Base-by-base conservation (phyloP, 1,140 invertebrate genomes). In the Penaeus indicus region DNA sequence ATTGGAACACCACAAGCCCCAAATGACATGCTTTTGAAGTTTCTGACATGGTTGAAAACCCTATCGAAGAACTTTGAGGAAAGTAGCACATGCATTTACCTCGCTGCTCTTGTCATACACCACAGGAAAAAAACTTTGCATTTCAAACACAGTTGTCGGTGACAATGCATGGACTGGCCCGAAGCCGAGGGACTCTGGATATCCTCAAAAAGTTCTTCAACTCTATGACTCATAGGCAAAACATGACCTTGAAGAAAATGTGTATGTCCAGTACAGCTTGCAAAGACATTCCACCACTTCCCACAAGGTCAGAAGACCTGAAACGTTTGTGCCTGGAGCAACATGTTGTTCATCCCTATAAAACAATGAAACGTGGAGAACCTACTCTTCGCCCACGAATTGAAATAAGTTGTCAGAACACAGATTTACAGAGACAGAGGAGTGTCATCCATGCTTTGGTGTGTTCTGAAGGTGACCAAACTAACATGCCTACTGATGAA, bases 341-440 rank as follows among this genome's bases (percentile, higher is more conserved):
- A 62, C 60, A 62, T 67, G 32, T 27, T 84, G 81, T 84, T 84
- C 60, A 84, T 11, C 42, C 81, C 32, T 84, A 84, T 84, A 84
- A 84, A 67, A 84, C 81, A 84, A 63, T 80, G 78, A 75, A 80
- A 80, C 78, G 78, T 47, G 78, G 78, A 42, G 27, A 80, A 80
- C 78, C 78, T 32, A 42, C 38, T 80, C 78, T 42, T 80, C n/a
- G 78, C 13, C 78, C 78, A 80, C 27, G n/a, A n/a, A 80, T 80
- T 19, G 13, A 80, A 42, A 80, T 80, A 32, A 80, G 78, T 80
- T 80, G 78, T 80, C 38, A 32, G 42, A 80, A 47, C 21, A 19
- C 78, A 80, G 78, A 38, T 80, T 27, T 80, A 47, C 78, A 80
- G 78, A 80, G 78, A 80, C 19, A 80, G 38, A 19, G 38, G 78